A percentile compares a stretch with the other conserved stretches of the same genome.
These are phyloP conservation scores for Luperina testacea DNA, from an alignment of 2,888 invertebrate species.

Conservation along the genomic window DNA sequence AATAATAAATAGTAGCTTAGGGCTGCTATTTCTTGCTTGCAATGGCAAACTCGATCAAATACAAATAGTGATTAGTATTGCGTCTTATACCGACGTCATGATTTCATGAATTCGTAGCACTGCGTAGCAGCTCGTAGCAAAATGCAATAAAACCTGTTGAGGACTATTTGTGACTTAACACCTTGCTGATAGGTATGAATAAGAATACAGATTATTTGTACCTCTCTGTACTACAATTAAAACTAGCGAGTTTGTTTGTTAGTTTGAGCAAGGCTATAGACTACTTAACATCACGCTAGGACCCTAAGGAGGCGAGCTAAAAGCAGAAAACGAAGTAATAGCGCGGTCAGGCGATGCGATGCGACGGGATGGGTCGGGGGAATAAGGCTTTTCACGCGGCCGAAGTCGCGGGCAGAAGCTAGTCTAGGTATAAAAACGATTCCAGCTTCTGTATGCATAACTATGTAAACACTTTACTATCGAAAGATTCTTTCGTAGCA, in stretches of 20 bases:
- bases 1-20: neutral
- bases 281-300: neutral
- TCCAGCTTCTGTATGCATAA: neutral
- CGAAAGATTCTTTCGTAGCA: neutral
- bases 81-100: too few relatives aligned
- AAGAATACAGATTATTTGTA: neutral
- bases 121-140: neutral
- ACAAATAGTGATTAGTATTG: neutral
- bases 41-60: neutral
- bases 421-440: neutral
- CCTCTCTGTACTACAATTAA: neutral
- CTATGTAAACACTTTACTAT: neutral
- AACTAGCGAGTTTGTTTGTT: neutral
- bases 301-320: neutral
- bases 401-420: too few relatives aligned
- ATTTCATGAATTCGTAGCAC: neutral
- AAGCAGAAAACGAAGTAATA: neutral
- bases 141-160: neutral
- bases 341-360: neutral
- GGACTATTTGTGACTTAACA: neutral
- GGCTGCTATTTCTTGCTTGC: neutral
- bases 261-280: neutral
- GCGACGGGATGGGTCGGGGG: too few relatives aligned
- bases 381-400: neutral
- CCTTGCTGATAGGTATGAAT: neutral